Evolutionary conservation across 2,888 invertebrate species (phyloP), one percentile per base, ranked within the genome.

Genomic region (Corbicula japonica): DNA sequence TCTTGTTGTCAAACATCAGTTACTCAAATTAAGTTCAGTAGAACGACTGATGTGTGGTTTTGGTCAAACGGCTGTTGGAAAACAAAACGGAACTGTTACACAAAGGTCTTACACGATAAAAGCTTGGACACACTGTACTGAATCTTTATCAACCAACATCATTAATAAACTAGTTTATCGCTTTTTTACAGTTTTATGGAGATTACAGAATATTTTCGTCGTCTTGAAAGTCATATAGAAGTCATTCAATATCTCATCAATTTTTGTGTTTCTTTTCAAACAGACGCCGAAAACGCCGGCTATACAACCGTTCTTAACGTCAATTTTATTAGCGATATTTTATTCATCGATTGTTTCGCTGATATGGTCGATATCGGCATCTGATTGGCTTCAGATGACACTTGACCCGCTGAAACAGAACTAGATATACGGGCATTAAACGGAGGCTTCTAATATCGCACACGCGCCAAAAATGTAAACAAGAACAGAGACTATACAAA

Each of bases 401-500:
- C 76, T 79, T 83, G 76, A 83, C 79, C 83, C 71, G 52, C 12
- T 35, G 71, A 65, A 71, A 74, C 56, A 76, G 46, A 69, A 62
- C 68, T 68, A 71, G 74, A 80, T 80, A 83, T 80, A 79, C 79
- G 79, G 79, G 83, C 76, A 74, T 74, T 83, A 83, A 83, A 83
- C 56, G 69, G 74, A 68, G 58, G 74, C 74, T 52, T 62, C 76
- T 80, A 79, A 83, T 76, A 74, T 71, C 70, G 76, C 66, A 74
- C 83, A 83, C 83, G 83, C 76, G 83, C 79, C 79, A 63, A 66
- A 70, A 83, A 79, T 71, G 83, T 80, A 83, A 83, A 83, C 83
- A 83, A 77, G 26, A 32, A 62, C 50, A 38, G 71, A 60, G 83
- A 79, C 79, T 83, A 75, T 62, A 65, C 80, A 79, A 83, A 83